A percentile compares a stretch with the other conserved stretches of the same genome.
Conservation (phyloP, 2,888 invertebrate genomes). For the Hirtodrosophila cameraria region DNA sequence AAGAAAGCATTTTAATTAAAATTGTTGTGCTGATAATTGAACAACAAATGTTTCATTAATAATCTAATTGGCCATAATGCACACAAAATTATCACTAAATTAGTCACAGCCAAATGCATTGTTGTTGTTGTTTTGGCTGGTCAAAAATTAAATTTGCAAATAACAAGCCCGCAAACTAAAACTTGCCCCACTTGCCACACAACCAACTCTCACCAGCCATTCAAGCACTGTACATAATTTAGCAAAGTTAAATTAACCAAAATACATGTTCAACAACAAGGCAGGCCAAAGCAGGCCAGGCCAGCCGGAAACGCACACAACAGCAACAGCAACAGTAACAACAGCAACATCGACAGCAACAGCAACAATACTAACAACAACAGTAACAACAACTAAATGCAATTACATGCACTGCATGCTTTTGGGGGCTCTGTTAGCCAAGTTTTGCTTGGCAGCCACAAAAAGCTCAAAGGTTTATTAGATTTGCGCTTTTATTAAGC, state of each 20-base stretch:
- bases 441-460: conserved; percentile 64
- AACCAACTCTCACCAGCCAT: conserved; percentile 5
- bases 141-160: conserved; percentile 67
- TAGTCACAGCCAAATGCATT: conserved; percentile 63
- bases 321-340: conserved; percentile 22
- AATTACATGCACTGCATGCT: conserved; percentile 73
- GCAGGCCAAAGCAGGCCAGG: conserved; percentile 29
- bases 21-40: conserved; percentile 61
- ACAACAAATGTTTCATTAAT: conserved; percentile 75
- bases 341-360: conserved; percentile 31
- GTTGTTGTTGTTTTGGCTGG: conserved; percentile 49
- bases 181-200: background rate
- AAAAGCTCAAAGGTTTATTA: conserved; percentile 79
- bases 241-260: conserved; percentile 81
- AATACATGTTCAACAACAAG: conserved; percentile 70
- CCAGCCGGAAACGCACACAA: conserved; percentile 53
- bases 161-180: conserved; percentile 24
- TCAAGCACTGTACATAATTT: conserved; percentile 69
- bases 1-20: conserved; percentile 68
- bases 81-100: conserved; percentile 74
- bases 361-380: conserved; percentile 18
- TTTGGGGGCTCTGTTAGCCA: conserved; percentile 42
- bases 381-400: conserved; percentile 60
- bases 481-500: conserved; percentile 77
- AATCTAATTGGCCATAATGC: conserved; percentile 77